A percentile compares a stretch with the other conserved stretches of the same genome.
These are phyloP conservation scores for Ormyrus nitidulus DNA, from an alignment of 2,888 invertebrate genomes.

Conservation along the genomic window DNA sequence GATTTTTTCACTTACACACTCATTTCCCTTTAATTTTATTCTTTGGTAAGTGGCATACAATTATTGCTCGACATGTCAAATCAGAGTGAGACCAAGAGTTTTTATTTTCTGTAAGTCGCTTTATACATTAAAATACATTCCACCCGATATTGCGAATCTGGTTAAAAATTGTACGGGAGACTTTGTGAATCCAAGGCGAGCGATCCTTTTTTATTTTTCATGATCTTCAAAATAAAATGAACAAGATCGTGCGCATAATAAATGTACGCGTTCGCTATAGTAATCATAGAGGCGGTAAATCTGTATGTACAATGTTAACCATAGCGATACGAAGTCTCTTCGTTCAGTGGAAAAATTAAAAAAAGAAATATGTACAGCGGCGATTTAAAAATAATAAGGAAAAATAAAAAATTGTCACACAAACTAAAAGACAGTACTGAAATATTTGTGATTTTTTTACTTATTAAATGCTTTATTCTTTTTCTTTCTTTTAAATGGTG, in stretches of 20 bases:
- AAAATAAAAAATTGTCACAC: conserved; percentile 55
- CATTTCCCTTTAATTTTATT: conserved; percentile 47
- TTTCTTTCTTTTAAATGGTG: conserved; percentile 19
- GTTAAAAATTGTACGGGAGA: conserved; percentile 46
- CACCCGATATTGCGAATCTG: conserved; percentile 54
- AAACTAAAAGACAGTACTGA: conserved; percentile 48
- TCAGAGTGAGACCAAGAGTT: conserved; percentile 47
- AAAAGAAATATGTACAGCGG: conserved; percentile 56
- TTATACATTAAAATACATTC: conserved; percentile 54
- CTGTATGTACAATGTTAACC: conserved; percentile 44
- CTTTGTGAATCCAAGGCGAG: conserved; percentile 36
- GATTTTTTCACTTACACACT: neutral
- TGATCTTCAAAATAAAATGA: conserved; percentile 30
- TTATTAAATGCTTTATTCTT: conserved; percentile 14
- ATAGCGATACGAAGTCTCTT: conserved; percentile 48
- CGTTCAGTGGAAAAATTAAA: conserved; percentile 46
- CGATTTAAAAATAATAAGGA: conserved; percentile 52
- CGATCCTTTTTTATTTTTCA: conserved; percentile 5
- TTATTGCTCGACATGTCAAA: conserved; percentile 56
- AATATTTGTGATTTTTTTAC: conserved; percentile 46
- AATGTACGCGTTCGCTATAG: conserved; percentile 16
- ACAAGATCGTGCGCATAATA: conserved; percentile 15
- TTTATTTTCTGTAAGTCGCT: conserved; percentile 52
- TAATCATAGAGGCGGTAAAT: conserved; percentile 29
- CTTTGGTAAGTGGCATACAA: conserved; percentile 49